Evolutionary conservation across 1,140 invertebrate genomes (phyloP).

Genomic region (Lepidurus packardi): DNA sequence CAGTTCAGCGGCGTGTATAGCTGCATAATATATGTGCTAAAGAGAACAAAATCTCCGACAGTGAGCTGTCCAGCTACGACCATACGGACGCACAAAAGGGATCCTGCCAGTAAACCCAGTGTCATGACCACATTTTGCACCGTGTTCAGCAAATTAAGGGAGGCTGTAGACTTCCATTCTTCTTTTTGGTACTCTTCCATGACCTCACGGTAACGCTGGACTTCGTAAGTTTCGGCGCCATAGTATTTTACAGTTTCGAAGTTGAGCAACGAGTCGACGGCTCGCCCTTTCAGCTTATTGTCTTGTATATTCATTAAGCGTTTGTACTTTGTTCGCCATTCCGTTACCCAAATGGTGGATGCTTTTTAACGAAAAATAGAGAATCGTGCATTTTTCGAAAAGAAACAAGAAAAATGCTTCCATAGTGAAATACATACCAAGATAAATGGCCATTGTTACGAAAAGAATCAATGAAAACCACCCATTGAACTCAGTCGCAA

Average conservation of each 20-base stretch:
- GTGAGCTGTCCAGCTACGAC: slow-evolving; percentile 65
- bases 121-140: slow-evolving; percentile 87
- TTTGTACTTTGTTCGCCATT: slow-evolving; percentile 93
- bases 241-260: slow-evolving; percentile 99
- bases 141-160: slow-evolving; percentile 81
- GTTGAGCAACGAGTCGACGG: slow-evolving; percentile 93
- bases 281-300: slow-evolving; percentile 81
- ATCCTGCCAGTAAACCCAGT: slow-evolving; percentile 73
- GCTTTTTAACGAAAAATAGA: slow-evolving; percentile 50
- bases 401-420: slow-evolving; percentile 20
- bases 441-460: slow-evolving; percentile 82
- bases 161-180: slow-evolving; percentile 79
- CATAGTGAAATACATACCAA: slow-evolving; percentile 59
- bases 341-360: slow-evolving; percentile 78
- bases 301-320: slow-evolving; percentile 87
- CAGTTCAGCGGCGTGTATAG: slow-evolving; percentile 94
- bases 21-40: slow-evolving; percentile 76
- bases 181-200: slow-evolving; percentile 76
- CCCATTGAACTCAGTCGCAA: slow-evolving; percentile 76
- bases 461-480: slow-evolving; percentile 95
- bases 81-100: slow-evolving; percentile 78
- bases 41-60: slow-evolving; percentile 91
- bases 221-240: slow-evolving; percentile 85
- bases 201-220: slow-evolving; percentile 70
- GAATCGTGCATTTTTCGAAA: slow-evolving; percentile 9